These are phyloP conservation scores for Papilio protenor DNA, from an alignment of 2,888 invertebrate genomes.

Conservation along the genomic window DNA sequence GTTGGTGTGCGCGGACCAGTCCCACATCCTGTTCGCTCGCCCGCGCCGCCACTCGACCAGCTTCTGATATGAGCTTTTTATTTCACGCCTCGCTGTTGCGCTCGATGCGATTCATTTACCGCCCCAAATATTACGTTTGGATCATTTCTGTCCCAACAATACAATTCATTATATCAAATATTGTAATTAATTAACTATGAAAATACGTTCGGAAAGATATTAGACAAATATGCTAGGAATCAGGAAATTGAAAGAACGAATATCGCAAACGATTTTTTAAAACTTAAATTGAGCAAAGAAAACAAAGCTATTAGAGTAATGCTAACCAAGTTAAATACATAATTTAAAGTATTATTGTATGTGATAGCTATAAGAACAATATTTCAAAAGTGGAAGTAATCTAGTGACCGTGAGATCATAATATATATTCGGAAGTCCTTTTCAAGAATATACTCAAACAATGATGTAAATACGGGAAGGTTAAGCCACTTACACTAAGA, in stretches of 20 bases:
- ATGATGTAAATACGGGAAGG: slow-evolving; percentile 10
- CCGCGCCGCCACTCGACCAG: slow-evolving; percentile 64
- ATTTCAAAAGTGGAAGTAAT: neutral
- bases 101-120: slow-evolving; percentile 57
- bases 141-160: neutral
- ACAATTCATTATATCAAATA: neutral
- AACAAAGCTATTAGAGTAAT: neutral
- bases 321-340: neutral
- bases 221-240: neutral
- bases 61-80: slow-evolving; percentile 82
- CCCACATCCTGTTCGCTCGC: slow-evolving; percentile 83
- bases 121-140: slow-evolving; percentile 30
- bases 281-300: neutral
- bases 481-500: neutral
- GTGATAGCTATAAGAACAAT: neutral
- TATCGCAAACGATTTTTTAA: neutral
- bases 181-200: neutral
- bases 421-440: neutral
- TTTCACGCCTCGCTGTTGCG: slow-evolving; percentile 73
- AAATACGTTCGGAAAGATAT: neutral
- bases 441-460: neutral
- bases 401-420: neutral
- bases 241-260: neutral
- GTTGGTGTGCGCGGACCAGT: slow-evolving; percentile 78
- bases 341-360: neutral